Evolutionary conservation across 2,888 invertebrate genomes (phyloP), one percentile per base, ranked within the genome.

Genomic region (Melanostoma mellinum): DNA sequence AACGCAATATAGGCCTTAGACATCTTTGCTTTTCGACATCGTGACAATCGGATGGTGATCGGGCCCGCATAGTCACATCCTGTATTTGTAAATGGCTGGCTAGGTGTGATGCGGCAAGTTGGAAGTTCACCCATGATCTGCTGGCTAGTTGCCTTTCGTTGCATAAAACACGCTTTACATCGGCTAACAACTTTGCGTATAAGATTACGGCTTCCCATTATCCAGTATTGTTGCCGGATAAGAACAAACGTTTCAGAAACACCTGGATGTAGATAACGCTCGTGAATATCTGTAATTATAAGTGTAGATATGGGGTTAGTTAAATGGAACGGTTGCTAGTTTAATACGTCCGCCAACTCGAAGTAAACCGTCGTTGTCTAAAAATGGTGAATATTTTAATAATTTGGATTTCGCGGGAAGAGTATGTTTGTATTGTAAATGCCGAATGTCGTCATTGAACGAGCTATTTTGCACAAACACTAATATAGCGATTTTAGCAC

Each of bases 81-180:
- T 20, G 68, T 36, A 33, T 73, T 67, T 6, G 58, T 5, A 20
- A 82, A 84, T 3, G 63, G 10, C 6, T 61, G 52, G 50, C 53
- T 35, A 10, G 60, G 35, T 4, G 50, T 32, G 8, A 75, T 32
- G 6, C 73, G 55, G 4, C 35, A 30, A 6, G 40, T 9, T 10
- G 77, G 82, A 10, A 82, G 40, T 8, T 78, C 38, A n/a, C 69
- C 78, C 78, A 84, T 85, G 3, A 79, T 44, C 52, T 72, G 80
- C 2, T 36, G 10, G 30, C 55, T 36, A 6, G 68, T 65, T 38
- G 36, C 35, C n/a, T 71, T 77, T 5, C 75, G 32, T 36, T 74
- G 68, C 56, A 80, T 46, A 6, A 85, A 84, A 20, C 80, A 86
- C 5, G 40, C 36, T 30, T 72, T 65, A 60, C 86, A 84, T 2